Percentiles rank a stretch among this genome's conserved stretches.
Conservation (phyloP, 1,140 invertebrate genomes). For the Musca domestica region DNA sequence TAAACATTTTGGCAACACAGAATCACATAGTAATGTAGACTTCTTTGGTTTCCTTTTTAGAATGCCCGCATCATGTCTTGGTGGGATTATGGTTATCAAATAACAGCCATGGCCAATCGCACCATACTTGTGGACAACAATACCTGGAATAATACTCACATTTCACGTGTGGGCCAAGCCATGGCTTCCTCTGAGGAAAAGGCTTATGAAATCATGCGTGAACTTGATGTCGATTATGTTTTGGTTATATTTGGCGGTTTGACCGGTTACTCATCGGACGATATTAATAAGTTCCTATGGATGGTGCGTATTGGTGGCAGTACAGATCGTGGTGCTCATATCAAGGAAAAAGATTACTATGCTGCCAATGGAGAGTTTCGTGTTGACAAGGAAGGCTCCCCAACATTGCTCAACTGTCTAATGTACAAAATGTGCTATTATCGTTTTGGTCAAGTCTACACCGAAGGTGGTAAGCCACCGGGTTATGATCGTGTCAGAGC, state of each 20-base stretch:
- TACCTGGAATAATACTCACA: conserved; percentile 99
- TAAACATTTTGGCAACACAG: background rate
- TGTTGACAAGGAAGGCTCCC: conserved; percentile 87
- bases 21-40: no score
- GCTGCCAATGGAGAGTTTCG: conserved; percentile 91
- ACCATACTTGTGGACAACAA: conserved; percentile 99
- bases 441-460: conserved; percentile 87
- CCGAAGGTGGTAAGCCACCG: conserved; percentile 86
- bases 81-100: conserved; percentile 99
- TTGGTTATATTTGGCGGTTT: conserved; percentile 97
- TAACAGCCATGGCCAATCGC: conserved; percentile 98
- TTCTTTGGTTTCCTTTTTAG: conserved; percentile 52
- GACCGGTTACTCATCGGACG: conserved; percentile 97
- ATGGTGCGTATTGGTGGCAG: conserved; percentile 98
- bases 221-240: conserved; percentile 97
- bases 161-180: conserved; percentile 93
- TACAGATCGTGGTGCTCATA: conserved; percentile 90
- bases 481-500: conserved; percentile 88
- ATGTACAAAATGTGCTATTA: conserved; percentile 99
- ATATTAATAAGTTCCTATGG: conserved; percentile 99
- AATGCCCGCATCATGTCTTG: conserved; percentile 97
- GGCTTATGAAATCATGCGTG: conserved; percentile 96
- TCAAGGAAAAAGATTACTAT: conserved; percentile 96
- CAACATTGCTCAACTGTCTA: conserved; percentile 82
- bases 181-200: conserved; percentile 96